Evolutionary conservation across 2,888 invertebrate species (phyloP).

Genomic region (Peribatodes rhomboidaria): DNA sequence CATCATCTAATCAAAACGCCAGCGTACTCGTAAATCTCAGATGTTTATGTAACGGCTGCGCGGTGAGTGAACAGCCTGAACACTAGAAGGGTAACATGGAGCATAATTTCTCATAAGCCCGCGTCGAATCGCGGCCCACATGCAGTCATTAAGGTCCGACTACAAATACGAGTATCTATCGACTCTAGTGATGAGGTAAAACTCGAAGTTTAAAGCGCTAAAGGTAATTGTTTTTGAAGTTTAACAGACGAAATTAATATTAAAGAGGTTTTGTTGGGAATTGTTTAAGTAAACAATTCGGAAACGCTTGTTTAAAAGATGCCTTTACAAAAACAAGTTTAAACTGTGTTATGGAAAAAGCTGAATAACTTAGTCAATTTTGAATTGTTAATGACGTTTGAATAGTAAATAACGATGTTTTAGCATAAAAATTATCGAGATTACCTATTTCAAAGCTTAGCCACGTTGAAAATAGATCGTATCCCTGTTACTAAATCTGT

Average conservation of each 20-base stretch:
- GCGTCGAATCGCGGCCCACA: slow-evolving; percentile 21
- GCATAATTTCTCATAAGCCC: slow-evolving; percentile 31
- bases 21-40: background rate
- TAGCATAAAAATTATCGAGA: too few species aligned
- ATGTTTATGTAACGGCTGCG: background rate
- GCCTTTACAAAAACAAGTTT: too few species aligned
- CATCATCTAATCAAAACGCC: background rate
- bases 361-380: too few species aligned
- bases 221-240: background rate
- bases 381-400: too few species aligned
- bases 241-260: background rate
- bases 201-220: background rate
- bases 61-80: background rate
- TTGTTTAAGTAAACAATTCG: too few species aligned
- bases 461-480: too few species aligned
- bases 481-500: too few species aligned
- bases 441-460: too few species aligned
- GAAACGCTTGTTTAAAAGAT: too few species aligned
- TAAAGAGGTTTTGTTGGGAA: too few species aligned
- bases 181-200: slow-evolving; percentile 24
- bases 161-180: slow-evolving; percentile 28
- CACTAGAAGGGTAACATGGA: slow-evolving; percentile 12
- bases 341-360: too few species aligned
- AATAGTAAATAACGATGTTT: too few species aligned
- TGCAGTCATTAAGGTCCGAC: slow-evolving; percentile 26